These are phyloP conservation scores for Hyles vespertilio DNA, from an alignment of 1,140 invertebrate genomes.

Conservation along the genomic window DNA sequence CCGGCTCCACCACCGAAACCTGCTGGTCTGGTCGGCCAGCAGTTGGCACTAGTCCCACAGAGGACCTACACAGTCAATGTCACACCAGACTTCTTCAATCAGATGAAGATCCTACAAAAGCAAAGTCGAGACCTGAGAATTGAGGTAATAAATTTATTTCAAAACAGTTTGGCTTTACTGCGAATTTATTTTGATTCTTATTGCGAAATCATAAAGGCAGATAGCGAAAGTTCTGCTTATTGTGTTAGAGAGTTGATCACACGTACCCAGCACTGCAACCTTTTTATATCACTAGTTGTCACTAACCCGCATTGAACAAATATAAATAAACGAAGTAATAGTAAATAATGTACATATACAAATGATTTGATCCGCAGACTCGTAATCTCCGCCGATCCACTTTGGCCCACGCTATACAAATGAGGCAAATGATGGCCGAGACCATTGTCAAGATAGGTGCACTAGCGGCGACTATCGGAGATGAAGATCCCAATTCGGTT, in stretches of 20 bases:
- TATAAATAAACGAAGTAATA: neutral
- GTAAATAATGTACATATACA: slow-evolving; percentile 1
- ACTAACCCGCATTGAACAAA: no score
- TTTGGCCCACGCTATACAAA: slow-evolving; percentile 91
- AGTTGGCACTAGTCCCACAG: slow-evolving; percentile 72
- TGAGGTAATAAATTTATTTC: slow-evolving; percentile 80
- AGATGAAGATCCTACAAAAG: slow-evolving; percentile 89
- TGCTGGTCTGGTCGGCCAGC: slow-evolving; percentile 78
- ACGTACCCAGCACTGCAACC: no score
- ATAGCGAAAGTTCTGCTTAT: slow-evolving; percentile 13
- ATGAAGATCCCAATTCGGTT: slow-evolving; percentile 57
- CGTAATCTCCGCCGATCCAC: slow-evolving; percentile 91
- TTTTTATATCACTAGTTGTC: no score
- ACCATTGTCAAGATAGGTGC: slow-evolving; percentile 90
- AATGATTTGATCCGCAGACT: slow-evolving; percentile 52
- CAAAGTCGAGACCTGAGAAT: slow-evolving; percentile 92
- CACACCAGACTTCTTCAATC: slow-evolving; percentile 91
- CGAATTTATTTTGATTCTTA: slow-evolving; percentile 14
- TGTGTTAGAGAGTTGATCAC: no score
- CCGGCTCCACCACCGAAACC: slow-evolving; percentile 91
- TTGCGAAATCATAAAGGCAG: slow-evolving; percentile 25
- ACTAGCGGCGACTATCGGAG: slow-evolving; percentile 67
- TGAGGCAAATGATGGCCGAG: slow-evolving; percentile 93
- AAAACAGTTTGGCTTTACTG: slow-evolving; percentile 3
- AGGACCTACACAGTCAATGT: slow-evolving; percentile 71